phyloP scores from a whole-genome alignment of 1,140 invertebrate genomes.

The Heliconius melpomene region DNA sequence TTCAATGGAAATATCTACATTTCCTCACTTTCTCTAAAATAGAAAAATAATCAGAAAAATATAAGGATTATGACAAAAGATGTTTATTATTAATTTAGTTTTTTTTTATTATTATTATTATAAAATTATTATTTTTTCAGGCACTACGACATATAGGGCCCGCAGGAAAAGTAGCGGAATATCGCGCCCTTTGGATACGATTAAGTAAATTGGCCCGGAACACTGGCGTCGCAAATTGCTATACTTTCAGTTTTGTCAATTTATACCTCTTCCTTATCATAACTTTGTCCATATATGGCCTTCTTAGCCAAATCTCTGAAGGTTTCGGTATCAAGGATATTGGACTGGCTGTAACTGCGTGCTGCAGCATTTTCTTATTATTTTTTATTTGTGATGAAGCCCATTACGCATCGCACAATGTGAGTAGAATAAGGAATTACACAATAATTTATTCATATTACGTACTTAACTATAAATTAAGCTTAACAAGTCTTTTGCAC shows the following conservation, averaged over 20 bases:
- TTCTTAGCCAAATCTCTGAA: constrained; percentile 85
- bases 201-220: constrained; percentile 84
- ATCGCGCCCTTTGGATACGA: constrained; percentile 84
- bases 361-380: constrained; percentile 82
- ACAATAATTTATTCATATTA: not conserved
- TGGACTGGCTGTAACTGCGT: constrained; percentile 83
- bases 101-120: constrained; percentile 22
- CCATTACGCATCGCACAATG: constrained; percentile 84
- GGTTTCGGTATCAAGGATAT: constrained; percentile 86
- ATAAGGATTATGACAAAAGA: too few relatives aligned
- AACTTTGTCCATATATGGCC: constrained; percentile 85
- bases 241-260: constrained; percentile 84
- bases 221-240: constrained; percentile 83
- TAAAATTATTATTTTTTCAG: constrained; percentile 51
- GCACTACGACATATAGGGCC: constrained; percentile 84
- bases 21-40: too few relatives aligned
- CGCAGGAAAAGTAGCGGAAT: constrained; percentile 84
- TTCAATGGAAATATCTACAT: too few relatives aligned
- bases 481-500: too few relatives aligned
- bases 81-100: too few relatives aligned
- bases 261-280: constrained; percentile 86
- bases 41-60: too few relatives aligned
- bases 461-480: not conserved
- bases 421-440: constrained; percentile 48
- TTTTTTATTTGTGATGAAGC: constrained; percentile 86